Conservation (phyloP, 2,888 invertebrate species). For the Spodoptera exigua region DNA sequence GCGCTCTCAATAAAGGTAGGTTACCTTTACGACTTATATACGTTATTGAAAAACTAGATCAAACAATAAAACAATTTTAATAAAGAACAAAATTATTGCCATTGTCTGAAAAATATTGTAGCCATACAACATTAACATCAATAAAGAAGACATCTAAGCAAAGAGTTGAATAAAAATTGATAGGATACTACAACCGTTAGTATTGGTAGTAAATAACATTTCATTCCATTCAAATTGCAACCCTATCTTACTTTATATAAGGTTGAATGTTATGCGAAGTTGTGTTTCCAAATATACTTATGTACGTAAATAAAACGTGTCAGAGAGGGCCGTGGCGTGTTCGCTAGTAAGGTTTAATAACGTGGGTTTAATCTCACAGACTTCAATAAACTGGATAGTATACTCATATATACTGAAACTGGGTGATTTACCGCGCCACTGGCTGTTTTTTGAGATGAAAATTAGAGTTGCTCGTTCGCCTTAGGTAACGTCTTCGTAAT, state of each 20-base stretch:
- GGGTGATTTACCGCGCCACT: constrained; percentile 51
- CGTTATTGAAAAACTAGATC: background rate
- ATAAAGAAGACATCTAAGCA: constrained; percentile 55
- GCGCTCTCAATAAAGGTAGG: background rate
- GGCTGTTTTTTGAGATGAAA: constrained; percentile 46
- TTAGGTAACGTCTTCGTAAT: background rate
- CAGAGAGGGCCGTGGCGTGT: constrained; percentile 47
- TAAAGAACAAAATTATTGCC: constrained; percentile 20
- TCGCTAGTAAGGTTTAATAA: constrained; percentile 70
- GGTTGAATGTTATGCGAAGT: constrained; percentile 14
- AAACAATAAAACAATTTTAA: constrained; percentile 25
- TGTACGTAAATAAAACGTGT: constrained; percentile 58
- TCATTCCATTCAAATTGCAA: constrained; percentile 18
- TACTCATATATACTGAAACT: constrained; percentile 49
- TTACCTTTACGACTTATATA: background rate
- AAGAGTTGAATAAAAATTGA: constrained; percentile 60
- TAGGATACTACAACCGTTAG: constrained; percentile 48
- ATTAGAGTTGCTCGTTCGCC: constrained; percentile 16
- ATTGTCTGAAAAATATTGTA: constrained; percentile 41
- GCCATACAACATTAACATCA: constrained; percentile 51
- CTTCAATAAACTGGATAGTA: constrained; percentile 65
- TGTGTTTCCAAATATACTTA: constrained; percentile 45
- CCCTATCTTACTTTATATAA: background rate
- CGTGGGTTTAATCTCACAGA: constrained; percentile 71
- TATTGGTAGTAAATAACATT: constrained; percentile 46